These are phyloP conservation scores for Hypercompe scribonia DNA, from an alignment of 2,888 invertebrate genomes.

Conservation along the genomic window DNA sequence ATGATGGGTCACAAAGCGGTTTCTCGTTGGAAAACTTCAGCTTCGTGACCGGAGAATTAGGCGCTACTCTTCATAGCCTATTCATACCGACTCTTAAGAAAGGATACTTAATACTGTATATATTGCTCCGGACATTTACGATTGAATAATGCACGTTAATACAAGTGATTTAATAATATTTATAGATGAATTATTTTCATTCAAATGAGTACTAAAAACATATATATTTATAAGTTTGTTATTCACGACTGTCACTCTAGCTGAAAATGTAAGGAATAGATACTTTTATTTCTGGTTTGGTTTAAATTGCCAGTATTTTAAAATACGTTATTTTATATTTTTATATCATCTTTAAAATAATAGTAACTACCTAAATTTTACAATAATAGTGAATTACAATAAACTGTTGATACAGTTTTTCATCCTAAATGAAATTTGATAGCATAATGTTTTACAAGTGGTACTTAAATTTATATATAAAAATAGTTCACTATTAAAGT, in stretches of 20 bases:
- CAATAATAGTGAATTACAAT: neutral
- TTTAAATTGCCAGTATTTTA: neutral
- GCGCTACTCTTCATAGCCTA: neutral
- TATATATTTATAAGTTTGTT: neutral
- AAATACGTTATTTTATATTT: neutral
- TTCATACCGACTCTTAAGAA: neutral
- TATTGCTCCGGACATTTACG: neutral
- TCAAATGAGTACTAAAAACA: neutral
- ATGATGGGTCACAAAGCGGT: neutral
- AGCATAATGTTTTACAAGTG: neutral
- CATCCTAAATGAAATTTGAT: neutral
- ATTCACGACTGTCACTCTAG: neutral
- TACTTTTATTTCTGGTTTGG: neutral
- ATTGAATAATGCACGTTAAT: neutral
- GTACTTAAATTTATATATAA: too few species aligned
- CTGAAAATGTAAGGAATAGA: neutral
- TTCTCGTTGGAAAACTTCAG: neutral
- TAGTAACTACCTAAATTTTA: neutral
- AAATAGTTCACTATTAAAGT: neutral
- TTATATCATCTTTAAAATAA: neutral
- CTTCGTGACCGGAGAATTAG: neutral
- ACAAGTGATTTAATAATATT: neutral
- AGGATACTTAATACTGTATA: neutral
- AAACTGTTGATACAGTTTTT: neutral
- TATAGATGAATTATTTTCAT: neutral